These are phyloP conservation scores for Aphidoletes aphidimyza DNA, from an alignment of 2,888 invertebrate species.

Conservation along the genomic window DNA sequence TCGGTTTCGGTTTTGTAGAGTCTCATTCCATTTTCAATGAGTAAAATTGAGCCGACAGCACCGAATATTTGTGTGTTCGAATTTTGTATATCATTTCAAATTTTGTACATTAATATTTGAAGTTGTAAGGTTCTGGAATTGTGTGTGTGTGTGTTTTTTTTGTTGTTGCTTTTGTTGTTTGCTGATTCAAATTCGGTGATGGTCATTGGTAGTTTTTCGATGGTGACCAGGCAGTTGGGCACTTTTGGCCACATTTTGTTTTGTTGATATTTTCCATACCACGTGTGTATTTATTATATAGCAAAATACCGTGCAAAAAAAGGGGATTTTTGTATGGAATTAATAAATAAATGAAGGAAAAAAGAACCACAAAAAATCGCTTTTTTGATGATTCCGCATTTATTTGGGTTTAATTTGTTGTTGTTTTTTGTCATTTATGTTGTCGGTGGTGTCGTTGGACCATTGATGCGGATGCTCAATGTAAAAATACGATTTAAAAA, in stretches of 20 bases:
- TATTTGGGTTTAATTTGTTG: conserved; percentile 43
- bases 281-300: conserved; percentile 27
- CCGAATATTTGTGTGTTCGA: conserved; percentile 19
- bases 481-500: not conserved
- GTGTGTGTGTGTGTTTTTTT: conserved; percentile 8
- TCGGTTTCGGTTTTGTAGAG: conserved; percentile 29
- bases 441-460: not conserved
- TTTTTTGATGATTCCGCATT: conserved; percentile 42
- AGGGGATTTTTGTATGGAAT: conserved; percentile 46
- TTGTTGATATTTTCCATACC: conserved; percentile 28
- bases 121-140: conserved; percentile 25
- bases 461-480: not conserved
- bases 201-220: conserved; percentile 7
- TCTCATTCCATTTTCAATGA: not conserved
- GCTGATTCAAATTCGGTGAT: no score
- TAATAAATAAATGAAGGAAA: conserved; percentile 53
- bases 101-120: conserved; percentile 44
- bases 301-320: conserved; percentile 11
- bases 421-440: no score
- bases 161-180: not conserved
- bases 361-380: conserved; percentile 9
- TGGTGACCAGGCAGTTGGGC: not conserved
- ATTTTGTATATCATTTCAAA: conserved; percentile 53
- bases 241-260: not conserved
- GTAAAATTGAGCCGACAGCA: not conserved